These are phyloP conservation scores for Ethmia dodecea DNA, from an alignment of 2,888 invertebrate genomes.

Conservation along the genomic window DNA sequence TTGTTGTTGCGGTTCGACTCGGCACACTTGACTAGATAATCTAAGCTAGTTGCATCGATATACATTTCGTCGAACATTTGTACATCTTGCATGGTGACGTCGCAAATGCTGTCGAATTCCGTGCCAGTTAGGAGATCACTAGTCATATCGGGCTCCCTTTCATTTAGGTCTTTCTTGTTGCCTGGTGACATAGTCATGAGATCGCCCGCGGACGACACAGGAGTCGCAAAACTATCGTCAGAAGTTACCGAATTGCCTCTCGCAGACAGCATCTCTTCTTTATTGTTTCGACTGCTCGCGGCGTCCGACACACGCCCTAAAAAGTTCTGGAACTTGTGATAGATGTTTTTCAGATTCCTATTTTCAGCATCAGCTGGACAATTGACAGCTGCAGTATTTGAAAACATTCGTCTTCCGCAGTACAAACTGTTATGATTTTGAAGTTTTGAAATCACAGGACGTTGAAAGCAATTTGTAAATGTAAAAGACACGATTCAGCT, in stretches of 20 bases:
- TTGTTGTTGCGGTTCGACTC: conserved; percentile 51
- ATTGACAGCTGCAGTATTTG: conserved; percentile 31
- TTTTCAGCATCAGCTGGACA: conserved; percentile 33
- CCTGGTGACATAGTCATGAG: conserved; percentile 59
- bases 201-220: conserved; percentile 56
- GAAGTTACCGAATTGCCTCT: conserved; percentile 36
- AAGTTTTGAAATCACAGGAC: conserved; percentile 1
- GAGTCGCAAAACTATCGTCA: conserved; percentile 54
- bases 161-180: conserved; percentile 24
- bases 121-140: conserved; percentile 57
- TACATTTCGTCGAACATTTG: conserved; percentile 61
- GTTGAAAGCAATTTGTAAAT: conserved; percentile 1
- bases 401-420: conserved; percentile 43
- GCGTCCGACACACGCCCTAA: conserved; percentile 31
- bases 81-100: conserved; percentile 62
- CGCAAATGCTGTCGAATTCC: conserved; percentile 60
- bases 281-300: neutral
- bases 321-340: conserved; percentile 42
- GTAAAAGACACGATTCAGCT: conserved; percentile 13
- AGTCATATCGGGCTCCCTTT: conserved; percentile 38
- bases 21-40: conserved; percentile 71
- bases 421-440: conserved; percentile 2
- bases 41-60: conserved; percentile 75
- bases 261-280: conserved; percentile 37
- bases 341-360: conserved; percentile 37